phyloP scores from a whole-genome alignment of 2,888 invertebrate genomes.

The Antheraea yamamai region DNA sequence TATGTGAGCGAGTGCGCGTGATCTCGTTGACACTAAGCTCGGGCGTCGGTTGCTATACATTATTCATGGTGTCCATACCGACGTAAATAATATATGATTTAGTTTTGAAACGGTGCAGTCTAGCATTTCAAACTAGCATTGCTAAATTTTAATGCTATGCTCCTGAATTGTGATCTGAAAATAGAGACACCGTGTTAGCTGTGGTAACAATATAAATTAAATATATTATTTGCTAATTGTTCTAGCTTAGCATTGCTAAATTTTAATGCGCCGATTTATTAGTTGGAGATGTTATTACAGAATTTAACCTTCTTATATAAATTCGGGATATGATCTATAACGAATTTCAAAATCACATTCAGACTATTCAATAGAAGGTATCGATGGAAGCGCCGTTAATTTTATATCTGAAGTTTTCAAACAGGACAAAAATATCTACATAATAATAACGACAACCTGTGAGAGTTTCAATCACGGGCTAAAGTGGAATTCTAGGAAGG shows the following conservation, averaged over 20 bases:
- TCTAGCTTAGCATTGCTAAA: not conserved
- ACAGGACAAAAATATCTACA: too few relatives aligned
- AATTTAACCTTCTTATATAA: not conserved
- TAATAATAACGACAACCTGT: too few relatives aligned
- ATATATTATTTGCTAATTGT: not conserved
- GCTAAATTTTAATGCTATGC: conserved; percentile 13
- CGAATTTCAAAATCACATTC: not conserved
- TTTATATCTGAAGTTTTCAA: not conserved
- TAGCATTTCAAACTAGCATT: conserved; percentile 10
- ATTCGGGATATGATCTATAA: not conserved
- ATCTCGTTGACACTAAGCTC: conserved; percentile 76
- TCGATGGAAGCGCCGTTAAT: not conserved
- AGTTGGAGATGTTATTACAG: not conserved
- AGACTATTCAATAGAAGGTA: not conserved
- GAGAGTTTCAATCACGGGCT: too few relatives aligned
- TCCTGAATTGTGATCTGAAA: conserved; percentile 1
- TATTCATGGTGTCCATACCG: conserved; percentile 68
- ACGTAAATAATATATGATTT: conserved; percentile 58
- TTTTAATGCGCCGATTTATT: not conserved
- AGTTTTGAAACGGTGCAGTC: conserved; percentile 46
- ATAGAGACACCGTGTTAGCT: not conserved
- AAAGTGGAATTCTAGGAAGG: too few relatives aligned
- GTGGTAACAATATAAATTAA: not conserved
- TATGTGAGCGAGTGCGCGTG: conserved; percentile 68
- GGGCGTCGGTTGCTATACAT: conserved; percentile 64